Conservation (phyloP, 1,140 invertebrate species). For the Drosophila orena region DNA sequence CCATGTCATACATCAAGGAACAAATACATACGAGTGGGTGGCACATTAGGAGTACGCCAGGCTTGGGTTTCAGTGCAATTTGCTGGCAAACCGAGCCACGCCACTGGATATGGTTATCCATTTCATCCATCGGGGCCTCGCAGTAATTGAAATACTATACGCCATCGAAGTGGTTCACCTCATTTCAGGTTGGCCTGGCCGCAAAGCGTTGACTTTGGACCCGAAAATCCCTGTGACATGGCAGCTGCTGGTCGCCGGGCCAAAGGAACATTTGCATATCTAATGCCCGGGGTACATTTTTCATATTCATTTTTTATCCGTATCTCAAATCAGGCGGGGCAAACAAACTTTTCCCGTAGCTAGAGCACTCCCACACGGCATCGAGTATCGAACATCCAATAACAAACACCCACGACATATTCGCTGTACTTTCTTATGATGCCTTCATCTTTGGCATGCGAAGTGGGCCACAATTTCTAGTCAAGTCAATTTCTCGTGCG, state of each 20-base stretch:
- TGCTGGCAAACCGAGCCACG: constrained; percentile 31
- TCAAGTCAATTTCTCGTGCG: constrained; percentile 36
- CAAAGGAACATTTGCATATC: constrained; percentile 62
- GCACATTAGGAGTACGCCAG: constrained; percentile 16
- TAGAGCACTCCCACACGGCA: constrained; percentile 8
- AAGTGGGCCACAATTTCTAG: constrained; percentile 36
- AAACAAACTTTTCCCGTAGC: constrained; percentile 46
- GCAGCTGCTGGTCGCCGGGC: background rate
- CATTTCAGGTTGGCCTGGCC: constrained; percentile 23
- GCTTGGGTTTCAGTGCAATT: constrained; percentile 46
- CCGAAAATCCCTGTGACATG: constrained; percentile 21
- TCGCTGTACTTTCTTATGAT: constrained; percentile 34
- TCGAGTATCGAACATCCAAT: constrained; percentile 16
- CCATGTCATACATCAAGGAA: constrained; percentile 48
- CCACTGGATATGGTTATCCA: constrained; percentile 25
- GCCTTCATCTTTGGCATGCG: constrained; percentile 36
- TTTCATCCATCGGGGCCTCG: constrained; percentile 1
- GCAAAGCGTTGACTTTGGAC: constrained; percentile 44
- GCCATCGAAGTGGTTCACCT: constrained; percentile 18
- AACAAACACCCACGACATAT: constrained; percentile 51
- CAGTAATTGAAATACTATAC: constrained; percentile 63
- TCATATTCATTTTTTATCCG: constrained; percentile 53
- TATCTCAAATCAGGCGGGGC: constrained; percentile 57
- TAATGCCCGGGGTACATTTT: constrained; percentile 60
- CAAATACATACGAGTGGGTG: background rate